Conservation (phyloP, 1,140 invertebrate genomes). For the Sogatella furcifera region DNA sequence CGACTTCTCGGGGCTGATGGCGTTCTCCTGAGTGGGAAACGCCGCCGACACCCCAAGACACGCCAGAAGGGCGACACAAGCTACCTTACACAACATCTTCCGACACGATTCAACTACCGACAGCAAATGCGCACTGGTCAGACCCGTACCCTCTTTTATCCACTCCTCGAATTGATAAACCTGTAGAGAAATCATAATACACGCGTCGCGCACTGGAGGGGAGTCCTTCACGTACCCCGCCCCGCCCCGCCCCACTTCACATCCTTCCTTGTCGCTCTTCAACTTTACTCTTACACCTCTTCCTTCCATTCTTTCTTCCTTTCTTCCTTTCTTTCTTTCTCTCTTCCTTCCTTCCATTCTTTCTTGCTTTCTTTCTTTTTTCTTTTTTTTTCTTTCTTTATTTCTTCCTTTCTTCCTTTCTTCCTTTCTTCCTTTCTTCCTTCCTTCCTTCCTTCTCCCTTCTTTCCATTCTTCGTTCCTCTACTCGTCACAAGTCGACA, state of each 20-base stretch:
- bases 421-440: too few species aligned
- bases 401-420: too few species aligned
- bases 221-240: neutral
- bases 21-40: neutral
- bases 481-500: too few species aligned
- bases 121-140: neutral
- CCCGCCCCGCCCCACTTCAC: neutral
- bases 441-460: too few species aligned
- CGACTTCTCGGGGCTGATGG: neutral
- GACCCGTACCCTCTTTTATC: neutral
- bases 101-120: neutral
- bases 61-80: neutral
- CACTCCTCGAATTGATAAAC: constrained; percentile 2
- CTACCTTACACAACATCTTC: neutral
- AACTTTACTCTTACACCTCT: neutral
- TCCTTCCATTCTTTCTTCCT: too few species aligned
- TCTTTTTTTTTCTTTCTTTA: too few species aligned
- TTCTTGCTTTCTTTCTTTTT: too few species aligned
- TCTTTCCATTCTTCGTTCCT: too few species aligned
- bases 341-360: too few species aligned
- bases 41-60: neutral
- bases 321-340: too few species aligned
- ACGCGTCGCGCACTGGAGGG: neutral
- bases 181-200: constrained; percentile 2
- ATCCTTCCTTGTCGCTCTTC: neutral